Evolutionary conservation across 2,797 vertebrate genomes (phyloP).

Genomic region (Acestrorhynchus altus): DNA sequence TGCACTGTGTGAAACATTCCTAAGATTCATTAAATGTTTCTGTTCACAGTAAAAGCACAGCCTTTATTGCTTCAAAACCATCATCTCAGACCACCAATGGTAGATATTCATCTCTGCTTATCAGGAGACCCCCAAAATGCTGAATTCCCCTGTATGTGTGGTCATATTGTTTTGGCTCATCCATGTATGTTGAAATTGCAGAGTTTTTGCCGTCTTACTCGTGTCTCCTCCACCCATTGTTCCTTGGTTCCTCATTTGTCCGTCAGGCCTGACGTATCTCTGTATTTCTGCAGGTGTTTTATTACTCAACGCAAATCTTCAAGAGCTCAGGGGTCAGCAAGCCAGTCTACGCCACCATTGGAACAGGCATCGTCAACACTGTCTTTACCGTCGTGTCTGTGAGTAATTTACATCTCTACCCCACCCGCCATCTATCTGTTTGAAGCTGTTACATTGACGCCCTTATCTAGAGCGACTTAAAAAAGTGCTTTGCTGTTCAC

Average conservation of each 20-base stretch:
- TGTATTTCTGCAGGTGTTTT: slow-evolving; percentile 86
- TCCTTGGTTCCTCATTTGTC: not conserved
- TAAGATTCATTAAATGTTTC: too few relatives aligned
- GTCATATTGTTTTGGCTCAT: too few relatives aligned
- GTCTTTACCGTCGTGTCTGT: slow-evolving; percentile 94
- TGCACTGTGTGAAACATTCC: too few relatives aligned
- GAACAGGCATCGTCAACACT: slow-evolving; percentile 89
- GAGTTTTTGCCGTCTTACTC: not conserved
- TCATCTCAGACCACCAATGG: too few relatives aligned
- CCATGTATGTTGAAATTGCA: not conserved
- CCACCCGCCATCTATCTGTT: not conserved
- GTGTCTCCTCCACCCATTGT: not conserved
- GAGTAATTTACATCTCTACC: slow-evolving; percentile 66
- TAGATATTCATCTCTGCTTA: too few relatives aligned
- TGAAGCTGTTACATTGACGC: too few relatives aligned
- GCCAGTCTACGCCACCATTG: slow-evolving; percentile 91
- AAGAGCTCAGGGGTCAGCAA: slow-evolving; percentile 80
- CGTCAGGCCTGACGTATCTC: not conserved
- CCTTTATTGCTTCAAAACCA: too few relatives aligned
- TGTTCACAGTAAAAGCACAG: too few relatives aligned
- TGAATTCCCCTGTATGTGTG: too few relatives aligned
- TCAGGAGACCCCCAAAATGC: too few relatives aligned
- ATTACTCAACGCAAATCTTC: slow-evolving; percentile 94
- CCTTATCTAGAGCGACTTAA: too few relatives aligned
- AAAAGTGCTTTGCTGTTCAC: too few relatives aligned